Conservation (phyloP, 1,140 invertebrate species). For the Diachasmimorpha longicaudata region DNA sequence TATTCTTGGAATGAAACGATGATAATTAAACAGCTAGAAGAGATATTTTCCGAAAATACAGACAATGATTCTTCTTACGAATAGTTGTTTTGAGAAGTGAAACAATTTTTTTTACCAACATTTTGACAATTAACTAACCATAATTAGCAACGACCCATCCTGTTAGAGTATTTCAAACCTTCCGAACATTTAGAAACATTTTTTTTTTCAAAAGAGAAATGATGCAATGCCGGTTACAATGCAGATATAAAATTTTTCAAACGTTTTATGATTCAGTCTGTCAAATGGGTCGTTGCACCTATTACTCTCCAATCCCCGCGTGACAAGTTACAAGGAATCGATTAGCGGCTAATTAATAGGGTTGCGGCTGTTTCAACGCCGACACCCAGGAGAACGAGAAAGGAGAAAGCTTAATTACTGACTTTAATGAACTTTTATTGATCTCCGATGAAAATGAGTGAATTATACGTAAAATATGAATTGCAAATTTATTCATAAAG, state of each 20-base stretch:
- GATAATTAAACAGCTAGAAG: too few relatives aligned
- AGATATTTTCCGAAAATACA: too few relatives aligned
- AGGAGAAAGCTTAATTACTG: constrained; percentile 12
- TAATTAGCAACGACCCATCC: too few relatives aligned
- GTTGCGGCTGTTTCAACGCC: not conserved
- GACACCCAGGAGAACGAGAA: not conserved
- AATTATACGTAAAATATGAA: not conserved
- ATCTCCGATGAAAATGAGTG: not conserved
- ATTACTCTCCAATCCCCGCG: not conserved
- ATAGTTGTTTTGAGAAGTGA: too few relatives aligned
- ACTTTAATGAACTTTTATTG: constrained; percentile 28
- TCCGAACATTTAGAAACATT: too few relatives aligned
- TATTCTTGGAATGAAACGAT: too few relatives aligned
- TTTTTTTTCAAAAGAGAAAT: too few relatives aligned
- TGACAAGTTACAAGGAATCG: constrained; percentile 4
- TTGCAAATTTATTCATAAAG: too few relatives aligned
- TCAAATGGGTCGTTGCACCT: constrained; percentile 19
- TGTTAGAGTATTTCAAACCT: too few relatives aligned
- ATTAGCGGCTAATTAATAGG: constrained; percentile 16
- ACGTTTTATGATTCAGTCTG: constrained; percentile 17
- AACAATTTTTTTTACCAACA: too few relatives aligned
- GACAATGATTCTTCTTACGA: too few relatives aligned
- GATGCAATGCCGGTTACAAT: not conserved
- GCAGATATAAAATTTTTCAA: not conserved
- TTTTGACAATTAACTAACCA: too few relatives aligned